Conservation (phyloP, 2,113 vertebrate species). For the Numenius arquata region DNA sequence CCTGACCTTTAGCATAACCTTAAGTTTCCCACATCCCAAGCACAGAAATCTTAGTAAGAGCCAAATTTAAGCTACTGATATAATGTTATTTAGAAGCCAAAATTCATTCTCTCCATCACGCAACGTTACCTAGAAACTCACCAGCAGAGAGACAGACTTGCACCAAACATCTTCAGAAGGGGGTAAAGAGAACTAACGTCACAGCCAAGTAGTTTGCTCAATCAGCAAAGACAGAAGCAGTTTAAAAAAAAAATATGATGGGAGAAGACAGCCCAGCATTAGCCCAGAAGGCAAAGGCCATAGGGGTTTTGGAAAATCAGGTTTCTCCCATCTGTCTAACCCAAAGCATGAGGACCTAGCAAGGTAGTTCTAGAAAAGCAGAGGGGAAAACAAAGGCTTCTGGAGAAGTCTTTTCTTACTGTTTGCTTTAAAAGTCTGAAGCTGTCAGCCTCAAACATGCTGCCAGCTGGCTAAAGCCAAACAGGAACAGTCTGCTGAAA, state of each 20-base stretch:
- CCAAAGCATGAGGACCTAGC: background rate
- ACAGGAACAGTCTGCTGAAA: background rate
- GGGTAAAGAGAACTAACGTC: background rate
- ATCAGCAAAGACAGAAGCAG: background rate
- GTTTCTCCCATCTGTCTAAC: background rate
- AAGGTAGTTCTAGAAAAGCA: background rate
- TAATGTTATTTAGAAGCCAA: background rate
- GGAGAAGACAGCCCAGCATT: background rate
- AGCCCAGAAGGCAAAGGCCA: background rate
- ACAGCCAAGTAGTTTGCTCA: background rate
- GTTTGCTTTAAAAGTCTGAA: background rate
- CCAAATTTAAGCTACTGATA: background rate
- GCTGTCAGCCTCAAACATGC: background rate
- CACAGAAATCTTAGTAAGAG: background rate
- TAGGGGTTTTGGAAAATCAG: background rate
- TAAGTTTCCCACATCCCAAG: background rate
- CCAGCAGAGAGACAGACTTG: background rate
- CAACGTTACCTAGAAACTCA: background rate
- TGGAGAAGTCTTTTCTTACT: background rate
- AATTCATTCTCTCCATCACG: background rate
- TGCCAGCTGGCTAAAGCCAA: background rate
- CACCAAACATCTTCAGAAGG: background rate
- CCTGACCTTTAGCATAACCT: background rate
- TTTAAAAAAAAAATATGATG: background rate
- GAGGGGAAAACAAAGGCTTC: background rate